Percentiles rank a stretch among this genome's conserved stretches.
Evolutionary conservation across 2,888 invertebrate genomes (phyloP).

Genomic region (Megastigmus dorsalis): DNA sequence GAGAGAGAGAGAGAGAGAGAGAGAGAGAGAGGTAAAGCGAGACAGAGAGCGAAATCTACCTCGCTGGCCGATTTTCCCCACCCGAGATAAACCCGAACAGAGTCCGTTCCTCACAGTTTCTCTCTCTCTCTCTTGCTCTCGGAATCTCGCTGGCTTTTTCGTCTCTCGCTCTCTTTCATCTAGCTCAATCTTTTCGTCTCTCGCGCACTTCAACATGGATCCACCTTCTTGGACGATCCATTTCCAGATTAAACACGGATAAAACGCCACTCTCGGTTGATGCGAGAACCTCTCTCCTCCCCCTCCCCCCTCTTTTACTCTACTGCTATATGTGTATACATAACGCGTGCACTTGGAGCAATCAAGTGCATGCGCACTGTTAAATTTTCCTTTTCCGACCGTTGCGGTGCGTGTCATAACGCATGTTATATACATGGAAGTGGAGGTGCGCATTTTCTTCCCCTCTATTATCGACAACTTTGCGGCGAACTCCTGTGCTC

Average conservation of each 20-base stretch:
- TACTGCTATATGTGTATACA: neutral
- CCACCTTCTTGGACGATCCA: conserved; percentile 70
- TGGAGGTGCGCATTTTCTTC: too few species aligned
- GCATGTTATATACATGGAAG: neutral
- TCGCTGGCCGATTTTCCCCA: conserved; percentile 61
- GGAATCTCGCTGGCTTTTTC: conserved; percentile 51
- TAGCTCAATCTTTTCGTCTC: conserved; percentile 56
- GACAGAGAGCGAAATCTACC: neutral
- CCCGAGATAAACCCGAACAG: too few species aligned
- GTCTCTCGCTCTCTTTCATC: conserved; percentile 48
- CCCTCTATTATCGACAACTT: conserved; percentile 10
- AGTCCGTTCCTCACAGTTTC: conserved; percentile 50
- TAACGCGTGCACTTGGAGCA: neutral
- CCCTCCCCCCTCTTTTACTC: neutral
- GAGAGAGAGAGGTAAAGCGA: conserved; percentile 1
- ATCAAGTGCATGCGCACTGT: neutral
- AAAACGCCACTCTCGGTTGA: conserved; percentile 66
- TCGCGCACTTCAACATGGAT: conserved; percentile 58
- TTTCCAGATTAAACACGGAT: conserved; percentile 73
- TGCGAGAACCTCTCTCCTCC: conserved; percentile 46
- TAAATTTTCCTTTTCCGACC: conserved; percentile 8
- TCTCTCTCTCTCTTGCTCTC: conserved; percentile 48
- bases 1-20: neutral
- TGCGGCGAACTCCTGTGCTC: too few species aligned
- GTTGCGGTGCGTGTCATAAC: conserved; percentile 10